Base-by-base conservation (phyloP, 2,113 vertebrate genomes). In the Dermatemys mawii region DNA sequence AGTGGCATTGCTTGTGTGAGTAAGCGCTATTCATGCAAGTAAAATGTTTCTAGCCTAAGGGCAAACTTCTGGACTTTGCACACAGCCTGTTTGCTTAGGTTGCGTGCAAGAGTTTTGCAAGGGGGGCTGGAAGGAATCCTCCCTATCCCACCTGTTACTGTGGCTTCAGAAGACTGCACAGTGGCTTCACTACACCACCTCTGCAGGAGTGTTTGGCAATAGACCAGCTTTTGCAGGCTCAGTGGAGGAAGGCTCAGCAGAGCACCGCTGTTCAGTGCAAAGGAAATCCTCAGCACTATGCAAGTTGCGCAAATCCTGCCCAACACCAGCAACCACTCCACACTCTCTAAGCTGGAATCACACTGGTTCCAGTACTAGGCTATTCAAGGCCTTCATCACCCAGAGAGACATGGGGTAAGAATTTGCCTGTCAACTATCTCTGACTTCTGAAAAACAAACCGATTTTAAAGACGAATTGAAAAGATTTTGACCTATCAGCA, bases 171-270 rank as follows among this genome's bases (percentile, higher is more conserved):
- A 22, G 38, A n/a, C 16, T 21, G 32, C 11, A 44, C 3, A 14
- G 44, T 26, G 55, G 51, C 44, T 35, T 14, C 73, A 44, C 51
- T 21, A 29, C 29, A n/a, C 29, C 35, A 24, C 32, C 51, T 78
- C 41, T 57, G 50, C 84, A n/a, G 19, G 13, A 48, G 41, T 11
- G 38, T 22, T 60, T 11, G 10, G 41, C 73, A 44, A 48, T 0
- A 0, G 19, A 22, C 14, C 1, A 0, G 60, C 7, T 49, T 41
- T n/a, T 1, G 2, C 0, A 1, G 49, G 60, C 13, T 55, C 35
- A 1, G 0, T 2, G 1, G n/a, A 24, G 76, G 29, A 17, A n/a
- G 5, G 2, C 17, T 49, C 35, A 32, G 19, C 14, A 67, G 14
- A 81, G 27, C 2, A 5, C 46, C 73, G 49, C 53, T 32, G 29